Conservation (phyloP, 2,888 invertebrate genomes). For the Hydriomena furcata region DNA sequence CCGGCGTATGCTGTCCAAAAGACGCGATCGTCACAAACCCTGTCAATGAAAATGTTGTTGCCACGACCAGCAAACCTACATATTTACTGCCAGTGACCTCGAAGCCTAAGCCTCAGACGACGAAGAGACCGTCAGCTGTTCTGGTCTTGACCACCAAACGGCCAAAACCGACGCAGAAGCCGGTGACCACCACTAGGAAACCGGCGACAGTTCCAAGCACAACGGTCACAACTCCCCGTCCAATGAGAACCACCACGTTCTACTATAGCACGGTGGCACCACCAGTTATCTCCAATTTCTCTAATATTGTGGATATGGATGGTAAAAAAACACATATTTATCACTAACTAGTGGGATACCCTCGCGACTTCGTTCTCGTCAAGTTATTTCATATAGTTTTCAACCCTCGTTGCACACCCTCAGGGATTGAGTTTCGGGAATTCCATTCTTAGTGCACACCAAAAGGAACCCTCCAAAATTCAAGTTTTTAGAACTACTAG, state of each 20-base stretch:
- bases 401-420: no score
- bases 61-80: constrained; percentile 71
- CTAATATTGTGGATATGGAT: constrained; percentile 80
- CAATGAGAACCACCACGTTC: constrained; percentile 69
- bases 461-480: no score
- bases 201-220: constrained; percentile 48
- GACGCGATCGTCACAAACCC: constrained; percentile 63
- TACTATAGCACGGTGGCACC: constrained; percentile 64
- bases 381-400: no score
- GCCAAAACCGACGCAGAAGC: constrained; percentile 47
- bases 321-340: no score
- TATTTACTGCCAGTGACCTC: constrained; percentile 69
- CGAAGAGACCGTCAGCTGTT: constrained; percentile 55
- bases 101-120: constrained; percentile 52
- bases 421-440: no score
- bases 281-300: constrained; percentile 65
- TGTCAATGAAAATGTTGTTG: constrained; percentile 55
- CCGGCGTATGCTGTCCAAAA: constrained; percentile 95
- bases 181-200: constrained; percentile 47
- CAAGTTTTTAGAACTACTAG: no score
- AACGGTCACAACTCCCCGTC: constrained; percentile 50
- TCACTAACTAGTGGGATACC: no score
- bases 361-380: no score
- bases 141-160: constrained; percentile 58
- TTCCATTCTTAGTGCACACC: no score